These are phyloP conservation scores for Cossypha heuglini DNA, from an alignment of 2,797 vertebrate species.

Conservation along the genomic window DNA sequence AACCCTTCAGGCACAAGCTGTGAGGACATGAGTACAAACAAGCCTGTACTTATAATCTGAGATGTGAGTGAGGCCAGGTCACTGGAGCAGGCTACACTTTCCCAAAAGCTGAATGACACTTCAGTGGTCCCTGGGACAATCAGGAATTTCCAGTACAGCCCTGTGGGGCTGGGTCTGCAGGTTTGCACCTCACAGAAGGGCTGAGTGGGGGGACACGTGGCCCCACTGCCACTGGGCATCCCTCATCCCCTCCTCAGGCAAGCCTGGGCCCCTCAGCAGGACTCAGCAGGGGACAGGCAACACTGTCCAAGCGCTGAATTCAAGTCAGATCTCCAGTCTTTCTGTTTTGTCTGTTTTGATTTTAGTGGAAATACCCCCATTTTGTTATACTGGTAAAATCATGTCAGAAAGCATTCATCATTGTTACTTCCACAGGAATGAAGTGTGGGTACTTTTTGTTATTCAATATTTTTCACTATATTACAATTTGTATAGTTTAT, in stretches of 20 bases:
- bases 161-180: fast-evolving
- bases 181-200: neutral
- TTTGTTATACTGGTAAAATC: neutral
- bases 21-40: neutral
- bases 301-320: neutral
- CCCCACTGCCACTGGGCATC: neutral
- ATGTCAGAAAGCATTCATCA: fast-evolving
- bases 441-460: neutral
- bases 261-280: fast-evolving
- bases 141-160: neutral
- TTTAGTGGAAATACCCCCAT: neutral
- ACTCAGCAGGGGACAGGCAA: neutral
- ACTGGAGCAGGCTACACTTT: neutral
- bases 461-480: neutral
- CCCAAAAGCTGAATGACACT: neutral
- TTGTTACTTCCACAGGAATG: neutral
- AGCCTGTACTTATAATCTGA: neutral
- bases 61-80: neutral
- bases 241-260: neutral
- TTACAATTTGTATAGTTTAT: neutral
- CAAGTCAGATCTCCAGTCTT: neutral
- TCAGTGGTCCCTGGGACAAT: fast-evolving
- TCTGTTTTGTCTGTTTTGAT: neutral
- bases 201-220: fast-evolving
- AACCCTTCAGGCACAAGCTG: neutral